Conservation (phyloP, 1,140 invertebrate species). For the Habropoda laboriosa region DNA sequence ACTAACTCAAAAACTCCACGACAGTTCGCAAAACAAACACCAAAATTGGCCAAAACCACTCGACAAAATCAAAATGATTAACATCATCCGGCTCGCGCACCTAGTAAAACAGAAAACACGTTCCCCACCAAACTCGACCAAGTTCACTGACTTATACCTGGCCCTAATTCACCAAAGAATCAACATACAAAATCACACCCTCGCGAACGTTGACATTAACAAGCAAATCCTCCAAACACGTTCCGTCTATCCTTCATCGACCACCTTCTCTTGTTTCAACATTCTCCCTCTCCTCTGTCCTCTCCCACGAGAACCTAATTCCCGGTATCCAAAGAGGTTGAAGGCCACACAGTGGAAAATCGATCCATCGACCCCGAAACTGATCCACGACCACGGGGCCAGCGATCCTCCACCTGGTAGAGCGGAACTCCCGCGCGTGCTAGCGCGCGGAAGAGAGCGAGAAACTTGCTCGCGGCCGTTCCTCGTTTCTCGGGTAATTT, state of each 20-base stretch:
- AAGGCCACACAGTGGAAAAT: constrained; percentile 8
- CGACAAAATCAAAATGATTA: too few relatives aligned
- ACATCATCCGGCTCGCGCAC: too few relatives aligned
- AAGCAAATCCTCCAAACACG: neutral
- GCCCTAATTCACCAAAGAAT: neutral
- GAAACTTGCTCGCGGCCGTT: constrained; percentile 42
- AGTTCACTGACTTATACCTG: neutral
- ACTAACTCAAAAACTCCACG: too few relatives aligned
- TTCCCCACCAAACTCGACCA: neutral
- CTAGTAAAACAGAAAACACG: neutral
- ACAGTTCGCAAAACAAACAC: too few relatives aligned
- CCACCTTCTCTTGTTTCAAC: too few relatives aligned
- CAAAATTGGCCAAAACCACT: too few relatives aligned
- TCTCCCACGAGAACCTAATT: too few relatives aligned
- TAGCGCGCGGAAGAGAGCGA: constrained; percentile 28
- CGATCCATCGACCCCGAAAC: neutral
- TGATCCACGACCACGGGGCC: neutral
- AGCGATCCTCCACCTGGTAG: constrained; percentile 28
- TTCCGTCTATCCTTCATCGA: neutral
- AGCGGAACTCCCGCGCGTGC: neutral
- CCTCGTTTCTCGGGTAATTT: constrained; percentile 75
- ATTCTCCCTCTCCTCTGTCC: neutral
- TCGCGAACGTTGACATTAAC: neutral
- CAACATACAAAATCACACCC: neutral
- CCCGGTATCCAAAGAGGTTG: too few relatives aligned